These are phyloP conservation scores for Caenorhabditis afra DNA, from an alignment of 2,888 invertebrate genomes.

Conservation along the genomic window DNA sequence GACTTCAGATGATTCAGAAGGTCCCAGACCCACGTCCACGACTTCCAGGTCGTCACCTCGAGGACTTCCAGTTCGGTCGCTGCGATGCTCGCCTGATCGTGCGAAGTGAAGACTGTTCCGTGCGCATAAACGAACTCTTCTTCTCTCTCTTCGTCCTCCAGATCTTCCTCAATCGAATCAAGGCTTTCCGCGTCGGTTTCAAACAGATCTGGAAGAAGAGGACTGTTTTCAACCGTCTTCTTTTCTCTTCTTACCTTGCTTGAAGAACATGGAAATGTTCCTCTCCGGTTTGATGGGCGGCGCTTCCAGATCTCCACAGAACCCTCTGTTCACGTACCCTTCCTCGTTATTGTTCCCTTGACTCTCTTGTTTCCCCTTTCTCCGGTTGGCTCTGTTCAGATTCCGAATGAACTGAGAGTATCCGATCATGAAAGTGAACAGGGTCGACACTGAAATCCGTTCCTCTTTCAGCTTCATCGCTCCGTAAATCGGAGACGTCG, in stretches of 20 bases:
- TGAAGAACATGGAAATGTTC: conserved; percentile 16
- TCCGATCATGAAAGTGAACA: conserved; percentile 29
- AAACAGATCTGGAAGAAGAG: conserved; percentile 21
- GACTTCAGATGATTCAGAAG: conserved; percentile 50
- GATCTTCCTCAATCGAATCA: conserved; percentile 30
- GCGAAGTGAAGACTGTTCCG: conserved; percentile 52
- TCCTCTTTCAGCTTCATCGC: conserved; percentile 16
- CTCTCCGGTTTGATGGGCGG: conserved; percentile 4
- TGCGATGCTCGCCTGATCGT: conserved; percentile 47
- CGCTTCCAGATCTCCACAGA: conserved; percentile 23
- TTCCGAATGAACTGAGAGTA: conserved; percentile 40
- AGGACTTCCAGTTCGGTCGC: conserved; percentile 23
- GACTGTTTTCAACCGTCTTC: too few relatives aligned
- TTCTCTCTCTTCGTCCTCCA: conserved; percentile 46
- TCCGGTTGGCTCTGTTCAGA: conserved; percentile 10
- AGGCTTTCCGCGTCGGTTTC: conserved; percentile 37
- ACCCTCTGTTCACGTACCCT: conserved; percentile 30
- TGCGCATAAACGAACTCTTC: conserved; percentile 55
- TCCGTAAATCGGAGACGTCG: conserved; percentile 26
- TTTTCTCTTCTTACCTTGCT: conserved; percentile 11
- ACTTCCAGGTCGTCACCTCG: conserved; percentile 32
- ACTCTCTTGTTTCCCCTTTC: not conserved
- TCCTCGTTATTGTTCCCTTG: not conserved
- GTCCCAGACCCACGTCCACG: conserved; percentile 44
- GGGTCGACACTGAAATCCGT: conserved; percentile 15